Conservation (phyloP, 2,113 vertebrate genomes). For the Malurus elegans region DNA sequence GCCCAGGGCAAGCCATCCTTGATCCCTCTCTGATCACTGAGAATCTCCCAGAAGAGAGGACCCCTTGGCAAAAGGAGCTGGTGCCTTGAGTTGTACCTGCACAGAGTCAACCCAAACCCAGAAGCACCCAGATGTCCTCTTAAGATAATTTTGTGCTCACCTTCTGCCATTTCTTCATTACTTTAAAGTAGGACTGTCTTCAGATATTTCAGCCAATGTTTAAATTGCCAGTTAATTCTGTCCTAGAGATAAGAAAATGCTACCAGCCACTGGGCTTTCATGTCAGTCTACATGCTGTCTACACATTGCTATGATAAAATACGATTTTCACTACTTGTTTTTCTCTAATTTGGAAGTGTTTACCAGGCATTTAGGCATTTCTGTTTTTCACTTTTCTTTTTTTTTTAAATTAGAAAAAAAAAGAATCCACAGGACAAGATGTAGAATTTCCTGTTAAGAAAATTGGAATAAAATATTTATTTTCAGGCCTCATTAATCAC, state of each 20-base stretch:
- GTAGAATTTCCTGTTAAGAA: slow-evolving; percentile 12
- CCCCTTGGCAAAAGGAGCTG: not conserved
- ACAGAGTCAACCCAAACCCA: not conserved
- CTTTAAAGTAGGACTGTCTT: not conserved
- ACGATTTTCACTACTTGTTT: not conserved
- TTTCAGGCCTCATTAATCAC: slow-evolving; percentile 5
- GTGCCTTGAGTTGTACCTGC: not conserved
- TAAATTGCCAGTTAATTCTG: not conserved
- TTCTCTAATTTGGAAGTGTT: not conserved
- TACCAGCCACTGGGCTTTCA: not conserved
- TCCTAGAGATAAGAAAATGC: not conserved
- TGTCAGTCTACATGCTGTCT: not conserved
- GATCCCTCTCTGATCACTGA: not conserved
- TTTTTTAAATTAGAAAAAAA: not conserved
- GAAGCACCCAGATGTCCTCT: not conserved
- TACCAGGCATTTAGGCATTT: not conserved
- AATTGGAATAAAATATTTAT: not conserved
- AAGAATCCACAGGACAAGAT: not conserved
- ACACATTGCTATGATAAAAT: not conserved
- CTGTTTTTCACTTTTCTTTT: not conserved
- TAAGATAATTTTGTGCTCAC: not conserved
- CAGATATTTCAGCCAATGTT: not conserved
- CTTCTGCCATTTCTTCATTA: not conserved
- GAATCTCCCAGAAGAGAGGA: not conserved
- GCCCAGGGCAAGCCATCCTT: not conserved